Base-by-base conservation (phyloP, 2,113 vertebrate genomes). In the Tenrec ecaudatus region DNA sequence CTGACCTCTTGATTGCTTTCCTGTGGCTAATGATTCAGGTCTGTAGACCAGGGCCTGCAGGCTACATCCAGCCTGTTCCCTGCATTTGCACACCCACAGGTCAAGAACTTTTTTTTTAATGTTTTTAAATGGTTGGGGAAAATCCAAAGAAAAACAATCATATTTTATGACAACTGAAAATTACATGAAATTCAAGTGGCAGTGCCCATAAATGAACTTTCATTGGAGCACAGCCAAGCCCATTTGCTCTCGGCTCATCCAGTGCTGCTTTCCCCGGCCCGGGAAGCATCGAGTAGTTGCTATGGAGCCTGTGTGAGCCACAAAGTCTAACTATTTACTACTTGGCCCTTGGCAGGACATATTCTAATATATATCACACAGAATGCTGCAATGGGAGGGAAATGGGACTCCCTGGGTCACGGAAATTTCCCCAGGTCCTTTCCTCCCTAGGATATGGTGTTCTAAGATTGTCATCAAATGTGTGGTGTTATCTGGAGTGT, bases 1-100 rank as follows among this genome's bases (percentile, higher is more conserved):
- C 29, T 36, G 82, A 53, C 20, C 31, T 17, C 79, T 33, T 12
- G 11, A 16, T 31, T 19, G 14, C 11, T 31, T 19, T 38, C 22
- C 60, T 64, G 6, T 47, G 20, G 43, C 57, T n/a, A 36, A 43
- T 4, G 38, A 33, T 1, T 22, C 23, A 9, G 19, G 9, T 36
- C 6, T 2, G 15, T 4, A 62, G 60, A 31, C 15, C 0, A 0
- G 3, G 0, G 22, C 38, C 69, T 25, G 1, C 3, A 8, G 15
- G 47, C 60, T 31, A 10, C 2, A 14, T 33, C 47, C 14, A 7
- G 19, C 60, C 40, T 23, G 8, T 29, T 29, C 1, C 14, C 29
- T 40, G 38, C 23, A 76, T 71, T 5, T 22, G 12, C 6, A 23
- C 15, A 43, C 22, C 23, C 68, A 29, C 29, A 1, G 66, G 27